Conservation (phyloP, 1,140 invertebrate species). For the Lerema accius region DNA sequence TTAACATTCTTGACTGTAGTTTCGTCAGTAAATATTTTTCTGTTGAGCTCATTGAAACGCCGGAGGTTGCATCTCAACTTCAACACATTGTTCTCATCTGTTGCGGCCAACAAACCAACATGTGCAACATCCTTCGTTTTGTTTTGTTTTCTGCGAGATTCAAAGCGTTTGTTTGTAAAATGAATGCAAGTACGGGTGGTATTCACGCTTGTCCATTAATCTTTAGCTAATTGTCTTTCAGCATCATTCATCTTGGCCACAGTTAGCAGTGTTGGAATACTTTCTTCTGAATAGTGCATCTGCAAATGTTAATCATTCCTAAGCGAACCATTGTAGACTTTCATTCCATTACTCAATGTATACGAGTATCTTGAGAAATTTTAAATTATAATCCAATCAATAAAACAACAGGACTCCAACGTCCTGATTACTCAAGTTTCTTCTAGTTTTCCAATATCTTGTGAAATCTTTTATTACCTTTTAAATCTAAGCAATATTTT, state of each 20-base stretch:
- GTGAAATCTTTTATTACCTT: too few relatives aligned
- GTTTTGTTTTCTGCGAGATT: conserved; percentile 34
- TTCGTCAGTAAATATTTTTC: neutral
- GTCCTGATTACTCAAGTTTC: too few relatives aligned
- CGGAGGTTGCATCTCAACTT: conserved; percentile 20
- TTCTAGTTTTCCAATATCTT: too few relatives aligned
- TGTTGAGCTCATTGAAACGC: conserved; percentile 8
- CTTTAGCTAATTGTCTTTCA: conserved; percentile 4
- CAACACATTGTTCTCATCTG: conserved; percentile 28
- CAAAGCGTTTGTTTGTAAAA: conserved; percentile 12
- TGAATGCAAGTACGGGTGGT: neutral
- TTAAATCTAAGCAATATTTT: neutral
- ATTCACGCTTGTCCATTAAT: conserved; percentile 2
- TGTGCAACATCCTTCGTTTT: conserved; percentile 48
- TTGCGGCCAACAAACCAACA: conserved; percentile 24
- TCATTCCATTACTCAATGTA: neutral
- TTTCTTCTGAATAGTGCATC: neutral
- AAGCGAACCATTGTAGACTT: too few relatives aligned
- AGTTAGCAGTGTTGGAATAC: neutral
- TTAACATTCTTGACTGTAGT: too few relatives aligned
- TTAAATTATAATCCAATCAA: too few relatives aligned
- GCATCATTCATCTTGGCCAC: neutral
- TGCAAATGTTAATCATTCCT: too few relatives aligned
- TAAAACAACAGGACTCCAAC: too few relatives aligned
- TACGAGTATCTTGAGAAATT: too few relatives aligned